phyloP scores from a whole-genome alignment of 2,797 vertebrate genomes.

The Sternotherus odoratus region DNA sequence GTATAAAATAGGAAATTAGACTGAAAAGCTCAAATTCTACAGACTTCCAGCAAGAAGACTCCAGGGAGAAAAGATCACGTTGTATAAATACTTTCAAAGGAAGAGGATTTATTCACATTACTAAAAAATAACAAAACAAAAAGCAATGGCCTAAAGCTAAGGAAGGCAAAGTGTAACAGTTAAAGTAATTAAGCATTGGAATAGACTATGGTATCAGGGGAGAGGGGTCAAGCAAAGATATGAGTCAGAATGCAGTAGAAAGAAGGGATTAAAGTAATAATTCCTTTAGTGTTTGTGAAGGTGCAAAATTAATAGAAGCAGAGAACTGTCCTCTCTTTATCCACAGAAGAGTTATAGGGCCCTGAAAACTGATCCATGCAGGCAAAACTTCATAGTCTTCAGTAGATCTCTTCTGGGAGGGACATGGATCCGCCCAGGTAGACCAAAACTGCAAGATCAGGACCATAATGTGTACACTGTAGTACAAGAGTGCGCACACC shows the following conservation, averaged over 20 bases:
- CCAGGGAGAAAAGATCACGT: slow-evolving; percentile 51
- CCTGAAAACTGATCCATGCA: neutral
- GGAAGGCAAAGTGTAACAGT: neutral
- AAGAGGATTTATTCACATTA: slow-evolving; percentile 60
- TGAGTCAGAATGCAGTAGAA: slow-evolving; percentile 26
- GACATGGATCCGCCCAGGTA: neutral
- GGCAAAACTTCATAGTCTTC: neutral
- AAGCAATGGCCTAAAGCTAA: slow-evolving; percentile 6
- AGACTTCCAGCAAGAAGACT: slow-evolving; percentile 47
- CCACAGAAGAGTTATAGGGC: neutral
- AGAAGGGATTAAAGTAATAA: slow-evolving; percentile 31
- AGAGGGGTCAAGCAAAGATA: slow-evolving; percentile 26
- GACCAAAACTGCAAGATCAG: neutral
- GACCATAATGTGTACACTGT: neutral
- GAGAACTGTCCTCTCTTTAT: neutral
- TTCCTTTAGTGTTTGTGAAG: neutral
- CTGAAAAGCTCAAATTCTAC: neutral
- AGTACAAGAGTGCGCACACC: neutral
- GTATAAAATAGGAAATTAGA: neutral
- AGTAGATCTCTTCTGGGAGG: neutral
- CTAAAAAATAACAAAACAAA: slow-evolving; percentile 40
- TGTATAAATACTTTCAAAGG: slow-evolving; percentile 49
- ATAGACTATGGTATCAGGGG: neutral
- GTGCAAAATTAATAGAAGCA: neutral
- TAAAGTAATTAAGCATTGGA: slow-evolving; percentile 38